Percentiles rank a stretch among this genome's conserved stretches.
Evolutionary conservation across 2,797 vertebrate species (phyloP).

Genomic region (Triplophysa yarkandensis): DNA sequence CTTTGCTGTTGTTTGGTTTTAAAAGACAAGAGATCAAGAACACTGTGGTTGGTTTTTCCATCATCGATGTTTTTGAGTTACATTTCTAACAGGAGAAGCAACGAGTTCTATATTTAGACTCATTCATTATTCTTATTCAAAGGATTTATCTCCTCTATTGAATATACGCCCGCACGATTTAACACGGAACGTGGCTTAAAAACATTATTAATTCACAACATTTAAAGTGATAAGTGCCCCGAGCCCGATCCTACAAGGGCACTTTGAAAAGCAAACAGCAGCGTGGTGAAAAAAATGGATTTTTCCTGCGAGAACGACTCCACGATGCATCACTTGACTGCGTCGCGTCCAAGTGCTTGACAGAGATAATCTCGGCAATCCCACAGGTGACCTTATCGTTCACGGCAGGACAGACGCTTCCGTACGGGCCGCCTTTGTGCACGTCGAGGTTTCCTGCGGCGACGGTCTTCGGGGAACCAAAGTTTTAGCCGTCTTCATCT

Average conservation of each 20-base stretch:
- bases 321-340: slow-evolving; percentile 93
- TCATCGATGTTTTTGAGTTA: background rate
- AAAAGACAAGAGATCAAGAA: background rate
- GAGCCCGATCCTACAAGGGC: slow-evolving; percentile 89
- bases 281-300: slow-evolving; percentile 91
- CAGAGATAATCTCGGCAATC: slow-evolving; percentile 92
- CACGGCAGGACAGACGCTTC: slow-evolving; percentile 85
- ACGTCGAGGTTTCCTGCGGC: slow-evolving; percentile 85
- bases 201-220: slow-evolving; percentile 90
- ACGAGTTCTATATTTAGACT: background rate
- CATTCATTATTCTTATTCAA: slow-evolving; percentile 10
- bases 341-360: slow-evolving; percentile 92
- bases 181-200: slow-evolving; percentile 55
- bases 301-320: slow-evolving; percentile 86
- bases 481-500: slow-evolving; percentile 82
- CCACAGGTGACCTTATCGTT: slow-evolving; percentile 91
- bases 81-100: background rate
- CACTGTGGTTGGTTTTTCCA: background rate
- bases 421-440: slow-evolving; percentile 83
- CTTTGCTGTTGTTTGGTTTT: background rate
- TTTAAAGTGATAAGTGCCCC: slow-evolving; percentile 93
- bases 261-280: slow-evolving; percentile 95
- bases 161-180: slow-evolving; percentile 6
- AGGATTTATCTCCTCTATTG: slow-evolving; percentile 16
- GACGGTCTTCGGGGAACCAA: slow-evolving; percentile 80